These are phyloP conservation scores for Zygothrica quintamaculata DNA, from an alignment of 2,888 invertebrate species.

Conservation along the genomic window DNA sequence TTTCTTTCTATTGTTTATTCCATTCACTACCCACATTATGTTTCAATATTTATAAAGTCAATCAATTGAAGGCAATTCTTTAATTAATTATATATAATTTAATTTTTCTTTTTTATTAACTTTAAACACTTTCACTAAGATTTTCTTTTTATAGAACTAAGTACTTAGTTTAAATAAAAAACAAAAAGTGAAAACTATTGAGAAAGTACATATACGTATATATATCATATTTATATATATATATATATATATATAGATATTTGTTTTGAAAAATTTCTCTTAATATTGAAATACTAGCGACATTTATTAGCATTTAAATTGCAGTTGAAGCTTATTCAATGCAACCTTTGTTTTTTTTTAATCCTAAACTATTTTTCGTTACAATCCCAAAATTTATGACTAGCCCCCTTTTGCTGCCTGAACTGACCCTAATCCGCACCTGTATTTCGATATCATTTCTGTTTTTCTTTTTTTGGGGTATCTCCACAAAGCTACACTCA, in stretches of 20 bases:
- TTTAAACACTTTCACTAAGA: neutral
- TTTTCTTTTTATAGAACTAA: neutral
- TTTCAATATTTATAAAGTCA: neutral
- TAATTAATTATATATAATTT: conserved; percentile 25
- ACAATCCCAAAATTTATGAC: conserved; percentile 45
- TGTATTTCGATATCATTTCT: no score
- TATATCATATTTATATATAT: no score
- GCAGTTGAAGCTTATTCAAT: conserved; percentile 16
- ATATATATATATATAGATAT: no score
- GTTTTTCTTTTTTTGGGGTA: no score
- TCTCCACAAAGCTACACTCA: conserved; percentile 33
- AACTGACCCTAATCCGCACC: conserved; percentile 76
- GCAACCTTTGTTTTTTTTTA: conserved; percentile 12
- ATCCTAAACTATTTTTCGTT: conserved; percentile 27
- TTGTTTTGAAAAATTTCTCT: neutral
- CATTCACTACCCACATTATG: conserved; percentile 33
- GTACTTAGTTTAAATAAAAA: no score
- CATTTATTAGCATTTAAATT: conserved; percentile 25
- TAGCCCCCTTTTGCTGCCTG: conserved; percentile 15
- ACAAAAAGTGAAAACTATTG: no score
- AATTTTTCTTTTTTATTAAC: neutral
- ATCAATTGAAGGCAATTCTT: conserved; percentile 32
- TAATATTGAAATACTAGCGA: no score
- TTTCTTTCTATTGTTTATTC: conserved; percentile 2
- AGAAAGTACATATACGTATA: no score